Evolutionary conservation across 2,113 vertebrate genomes (phyloP).

Genomic region (Takifugu bimaculatus): DNA sequence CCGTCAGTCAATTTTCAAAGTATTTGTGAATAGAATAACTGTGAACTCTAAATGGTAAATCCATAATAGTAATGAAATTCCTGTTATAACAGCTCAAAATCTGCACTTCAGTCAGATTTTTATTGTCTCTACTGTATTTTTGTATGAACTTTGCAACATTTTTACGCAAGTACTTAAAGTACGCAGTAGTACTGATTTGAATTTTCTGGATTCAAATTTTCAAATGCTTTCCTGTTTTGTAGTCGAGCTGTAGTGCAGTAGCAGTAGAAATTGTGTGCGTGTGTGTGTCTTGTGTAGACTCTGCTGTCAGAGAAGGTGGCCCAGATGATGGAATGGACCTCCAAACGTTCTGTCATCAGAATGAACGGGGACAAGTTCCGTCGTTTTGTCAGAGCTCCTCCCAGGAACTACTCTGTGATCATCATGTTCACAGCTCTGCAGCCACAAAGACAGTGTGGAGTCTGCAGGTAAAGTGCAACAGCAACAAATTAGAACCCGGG

Average conservation of each 20-base stretch:
- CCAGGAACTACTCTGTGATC: slow-evolving; percentile 93
- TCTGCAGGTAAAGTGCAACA: slow-evolving; percentile 84
- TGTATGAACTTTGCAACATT: too few species aligned
- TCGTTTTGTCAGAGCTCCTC: slow-evolving; percentile 90
- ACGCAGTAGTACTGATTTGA: too few species aligned
- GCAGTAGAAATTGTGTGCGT: background rate
- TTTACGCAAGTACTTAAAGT: too few species aligned
- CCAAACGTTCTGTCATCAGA: slow-evolving; percentile 88
- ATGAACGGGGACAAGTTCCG: slow-evolving; percentile 97
- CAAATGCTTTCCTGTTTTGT: background rate
- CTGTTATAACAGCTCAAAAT: too few species aligned
- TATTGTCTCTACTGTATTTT: too few species aligned
- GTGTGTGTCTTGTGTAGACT: slow-evolving; percentile 72
- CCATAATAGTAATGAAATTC: too few species aligned
- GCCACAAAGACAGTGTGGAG: slow-evolving; percentile 90
- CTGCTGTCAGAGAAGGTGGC: slow-evolving; percentile 92
- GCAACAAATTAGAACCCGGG: background rate
- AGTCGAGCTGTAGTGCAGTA: too few species aligned
- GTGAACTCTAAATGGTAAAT: too few species aligned
- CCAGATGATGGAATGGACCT: slow-evolving; percentile 95
- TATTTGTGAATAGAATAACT: too few species aligned
- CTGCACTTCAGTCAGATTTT: too few species aligned
- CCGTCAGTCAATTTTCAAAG: too few species aligned
- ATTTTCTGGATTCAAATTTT: background rate
- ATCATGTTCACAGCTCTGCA: slow-evolving; percentile 98